phyloP scores from a whole-genome alignment of 64 coral and sea anemone genomes.

The Astreopora myriophthalma region DNA sequence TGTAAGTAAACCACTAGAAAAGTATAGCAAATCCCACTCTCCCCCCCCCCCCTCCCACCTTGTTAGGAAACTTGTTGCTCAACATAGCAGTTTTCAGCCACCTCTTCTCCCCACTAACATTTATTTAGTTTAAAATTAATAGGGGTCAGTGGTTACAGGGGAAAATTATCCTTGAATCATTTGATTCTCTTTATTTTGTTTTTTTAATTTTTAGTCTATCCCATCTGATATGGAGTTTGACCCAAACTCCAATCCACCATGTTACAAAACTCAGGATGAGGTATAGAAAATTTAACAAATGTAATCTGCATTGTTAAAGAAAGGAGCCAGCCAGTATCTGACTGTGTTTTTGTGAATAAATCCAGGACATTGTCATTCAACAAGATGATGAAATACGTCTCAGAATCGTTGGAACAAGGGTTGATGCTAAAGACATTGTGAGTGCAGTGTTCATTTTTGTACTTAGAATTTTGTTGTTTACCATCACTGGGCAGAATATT shows the following conservation, averaged over 20 bases:
- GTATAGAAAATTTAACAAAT: constrained; percentile 5
- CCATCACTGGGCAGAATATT: too few relatives aligned
- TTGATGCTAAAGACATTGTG: constrained; percentile 99
- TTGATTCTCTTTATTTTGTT: too few relatives aligned
- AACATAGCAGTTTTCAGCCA: too few relatives aligned
- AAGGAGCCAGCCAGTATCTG: not conserved
- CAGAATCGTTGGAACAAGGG: constrained; percentile 91
- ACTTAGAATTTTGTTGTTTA: too few relatives aligned
- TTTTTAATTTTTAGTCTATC: constrained; percentile 69
- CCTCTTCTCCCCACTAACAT: too few relatives aligned
- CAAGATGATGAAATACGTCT: constrained; percentile 97
- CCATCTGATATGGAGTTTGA: constrained; percentile 97
- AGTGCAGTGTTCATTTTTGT: constrained; percentile 19
- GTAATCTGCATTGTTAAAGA: not conserved
- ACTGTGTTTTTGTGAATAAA: not conserved
- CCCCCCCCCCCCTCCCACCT: too few relatives aligned
- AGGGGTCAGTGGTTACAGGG: not conserved
- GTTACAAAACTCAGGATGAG: constrained; percentile 95
- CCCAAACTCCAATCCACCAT: constrained; percentile 92
- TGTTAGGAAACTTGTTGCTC: too few relatives aligned
- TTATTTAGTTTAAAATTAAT: too few relatives aligned
- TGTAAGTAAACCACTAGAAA: constrained; percentile 57
- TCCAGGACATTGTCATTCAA: constrained; percentile 93
- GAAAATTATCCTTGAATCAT: too few relatives aligned
- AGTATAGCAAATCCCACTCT: too few relatives aligned